Percentiles rank a stretch among this genome's conserved stretches.
phyloP scores from a whole-genome alignment of 2,113 vertebrate species.

The Cervus canadensis region DNA sequence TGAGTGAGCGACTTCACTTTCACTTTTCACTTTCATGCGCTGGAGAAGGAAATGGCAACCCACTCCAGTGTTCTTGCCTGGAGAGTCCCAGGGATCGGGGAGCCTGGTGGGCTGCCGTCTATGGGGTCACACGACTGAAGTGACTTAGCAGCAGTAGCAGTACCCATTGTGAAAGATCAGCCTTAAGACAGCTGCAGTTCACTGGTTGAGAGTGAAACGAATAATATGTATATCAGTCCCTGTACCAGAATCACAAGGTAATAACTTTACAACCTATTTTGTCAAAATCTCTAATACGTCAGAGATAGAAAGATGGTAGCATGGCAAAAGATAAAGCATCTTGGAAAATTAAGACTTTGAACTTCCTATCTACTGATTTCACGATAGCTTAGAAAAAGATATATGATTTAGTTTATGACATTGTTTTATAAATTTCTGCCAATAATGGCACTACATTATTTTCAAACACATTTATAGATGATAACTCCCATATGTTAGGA shows the following conservation, averaged over 20 bases:
- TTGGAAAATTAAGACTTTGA: conserved; percentile 4
- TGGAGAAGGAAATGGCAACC: no score
- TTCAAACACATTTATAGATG: not conserved
- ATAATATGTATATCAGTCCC: not conserved
- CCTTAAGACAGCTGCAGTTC: conserved; percentile 19
- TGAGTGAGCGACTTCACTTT: no score
- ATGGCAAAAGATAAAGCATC: not conserved
- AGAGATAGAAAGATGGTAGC: not conserved
- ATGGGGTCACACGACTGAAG: no score
- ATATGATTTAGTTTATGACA: not conserved
- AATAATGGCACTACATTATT: not conserved
- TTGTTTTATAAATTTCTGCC: conserved; percentile 34
- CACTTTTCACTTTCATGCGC: no score
- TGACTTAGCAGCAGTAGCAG: not conserved
- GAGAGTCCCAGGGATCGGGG: no score
- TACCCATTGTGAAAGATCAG: not conserved
- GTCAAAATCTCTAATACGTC: conserved; percentile 12
- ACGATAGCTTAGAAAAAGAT: not conserved
- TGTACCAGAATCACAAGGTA: not conserved
- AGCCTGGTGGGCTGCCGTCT: no score
- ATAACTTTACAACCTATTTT: not conserved
- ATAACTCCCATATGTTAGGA: not conserved
- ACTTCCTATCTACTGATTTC: not conserved
- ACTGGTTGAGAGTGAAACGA: not conserved
- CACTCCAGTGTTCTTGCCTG: no score